These are phyloP conservation scores for Forbesichthys papilliferus DNA, from an alignment of 2,113 vertebrate species.

Conservation along the genomic window DNA sequence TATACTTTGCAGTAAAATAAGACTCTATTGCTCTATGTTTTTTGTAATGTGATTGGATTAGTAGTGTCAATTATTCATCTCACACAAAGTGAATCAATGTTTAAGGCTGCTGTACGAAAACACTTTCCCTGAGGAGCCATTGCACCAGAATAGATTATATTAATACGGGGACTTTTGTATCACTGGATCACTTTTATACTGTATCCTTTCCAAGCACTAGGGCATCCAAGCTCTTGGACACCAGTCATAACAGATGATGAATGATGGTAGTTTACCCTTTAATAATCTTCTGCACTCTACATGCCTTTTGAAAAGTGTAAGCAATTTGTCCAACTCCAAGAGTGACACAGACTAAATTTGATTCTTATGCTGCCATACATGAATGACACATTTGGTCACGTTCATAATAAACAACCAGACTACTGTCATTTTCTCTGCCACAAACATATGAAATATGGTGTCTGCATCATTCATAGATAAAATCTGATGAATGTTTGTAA, in stretches of 20 bases:
- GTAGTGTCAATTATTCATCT: background rate
- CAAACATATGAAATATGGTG: too few species aligned
- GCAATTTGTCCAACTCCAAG: conserved; percentile 3
- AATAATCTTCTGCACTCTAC: background rate
- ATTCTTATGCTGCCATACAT: background rate
- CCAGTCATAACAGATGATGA: background rate
- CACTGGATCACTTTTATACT: background rate
- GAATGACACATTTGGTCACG: background rate
- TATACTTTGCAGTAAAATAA: background rate
- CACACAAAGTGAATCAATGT: background rate
- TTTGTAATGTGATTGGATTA: background rate
- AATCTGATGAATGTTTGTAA: too few species aligned
- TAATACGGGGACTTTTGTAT: background rate
- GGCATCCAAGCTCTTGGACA: background rate
- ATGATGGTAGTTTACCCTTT: background rate
- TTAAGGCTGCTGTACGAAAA: background rate
- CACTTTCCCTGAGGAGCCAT: too few species aligned
- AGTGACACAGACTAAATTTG: conserved; percentile 1
- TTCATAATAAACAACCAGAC: background rate
- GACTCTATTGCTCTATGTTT: background rate
- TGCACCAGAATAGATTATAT: background rate
- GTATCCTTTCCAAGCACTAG: background rate
- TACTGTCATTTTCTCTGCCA: too few species aligned
- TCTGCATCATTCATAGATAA: too few species aligned
- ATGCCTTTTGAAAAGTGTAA: background rate